Percentiles rank a stretch among this genome's conserved stretches.
These are phyloP conservation scores for Pampusana beccarii DNA, from an alignment of 2,113 vertebrate species.

Conservation along the genomic window DNA sequence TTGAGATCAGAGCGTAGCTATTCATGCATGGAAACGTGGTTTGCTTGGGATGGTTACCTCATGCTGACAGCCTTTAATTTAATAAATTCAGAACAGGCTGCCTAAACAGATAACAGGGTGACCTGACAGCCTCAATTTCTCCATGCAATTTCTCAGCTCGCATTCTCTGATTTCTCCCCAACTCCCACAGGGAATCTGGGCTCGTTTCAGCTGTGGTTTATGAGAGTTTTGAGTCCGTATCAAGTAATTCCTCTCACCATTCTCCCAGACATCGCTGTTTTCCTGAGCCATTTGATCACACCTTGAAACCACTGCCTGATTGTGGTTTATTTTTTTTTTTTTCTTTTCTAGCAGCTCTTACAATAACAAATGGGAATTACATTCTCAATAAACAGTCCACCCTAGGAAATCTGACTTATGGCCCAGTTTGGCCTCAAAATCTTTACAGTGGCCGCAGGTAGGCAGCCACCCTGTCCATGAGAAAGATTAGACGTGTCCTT, in stretches of 20 bases:
- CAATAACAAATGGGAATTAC: not conserved
- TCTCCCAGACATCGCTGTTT: not conserved
- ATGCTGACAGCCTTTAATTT: not conserved
- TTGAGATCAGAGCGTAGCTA: not conserved
- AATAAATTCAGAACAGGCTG: not conserved
- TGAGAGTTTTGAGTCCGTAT: not conserved
- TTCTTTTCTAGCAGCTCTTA: not conserved
- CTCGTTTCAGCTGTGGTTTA: not conserved
- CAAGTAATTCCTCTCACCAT: not conserved
- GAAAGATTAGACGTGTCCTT: not conserved
- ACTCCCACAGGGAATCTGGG: not conserved
- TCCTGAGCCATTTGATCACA: not conserved
- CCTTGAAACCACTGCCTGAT: not conserved
- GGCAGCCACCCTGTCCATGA: rapidly evolving
- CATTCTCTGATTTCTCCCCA: not conserved
- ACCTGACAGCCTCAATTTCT: not conserved
- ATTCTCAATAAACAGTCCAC: not conserved
- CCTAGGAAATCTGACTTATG: not conserved
- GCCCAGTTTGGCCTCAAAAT: not conserved
- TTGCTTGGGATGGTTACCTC: not conserved
- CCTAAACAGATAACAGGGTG: not conserved
- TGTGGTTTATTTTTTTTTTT: not conserved
- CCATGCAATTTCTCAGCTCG: not conserved
- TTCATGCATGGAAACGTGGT: not conserved
- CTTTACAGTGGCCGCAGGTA: not conserved